These are phyloP conservation scores for Actinemys pallida DNA, from an alignment of 2,113 vertebrate genomes.

Conservation along the genomic window DNA sequence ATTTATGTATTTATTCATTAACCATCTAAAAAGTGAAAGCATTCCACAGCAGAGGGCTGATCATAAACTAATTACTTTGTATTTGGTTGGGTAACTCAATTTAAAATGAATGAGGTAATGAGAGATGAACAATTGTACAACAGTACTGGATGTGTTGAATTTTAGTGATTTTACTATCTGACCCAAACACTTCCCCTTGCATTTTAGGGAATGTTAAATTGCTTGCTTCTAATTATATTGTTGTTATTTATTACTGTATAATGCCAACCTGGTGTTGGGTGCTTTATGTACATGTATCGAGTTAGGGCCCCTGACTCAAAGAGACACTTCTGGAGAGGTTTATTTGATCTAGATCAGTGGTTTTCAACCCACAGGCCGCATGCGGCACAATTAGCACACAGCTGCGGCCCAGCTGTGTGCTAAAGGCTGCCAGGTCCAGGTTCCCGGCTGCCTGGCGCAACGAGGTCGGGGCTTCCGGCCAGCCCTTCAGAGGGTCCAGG, in stretches of 20 bases:
- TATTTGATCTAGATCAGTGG: not conserved
- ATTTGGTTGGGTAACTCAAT: too few relatives aligned
- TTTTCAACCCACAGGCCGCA: too few relatives aligned
- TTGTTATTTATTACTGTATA: not conserved
- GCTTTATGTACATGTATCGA: not conserved
- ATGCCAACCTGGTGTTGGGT: not conserved
- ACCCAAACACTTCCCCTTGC: not conserved
- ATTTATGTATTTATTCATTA: not conserved
- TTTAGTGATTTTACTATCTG: not conserved
- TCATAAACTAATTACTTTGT: not conserved
- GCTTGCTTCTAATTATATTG: not conserved
- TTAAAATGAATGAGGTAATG: not conserved
- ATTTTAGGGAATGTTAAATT: not conserved
- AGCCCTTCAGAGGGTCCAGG: too few relatives aligned
- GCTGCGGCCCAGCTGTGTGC: too few relatives aligned
- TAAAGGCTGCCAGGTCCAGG: too few relatives aligned
- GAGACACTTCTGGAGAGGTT: not conserved
- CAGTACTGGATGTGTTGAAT: not conserved
- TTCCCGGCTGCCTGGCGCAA: too few relatives aligned
- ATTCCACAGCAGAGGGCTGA: not conserved
- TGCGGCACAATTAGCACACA: too few relatives aligned
- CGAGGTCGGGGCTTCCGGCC: too few relatives aligned
- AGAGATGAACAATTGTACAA: not conserved
- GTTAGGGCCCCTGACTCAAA: not conserved
- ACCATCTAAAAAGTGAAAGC: not conserved